A percentile compares a stretch with the other conserved stretches of the same genome.
Evolutionary conservation across 2,113 vertebrate genomes (phyloP).

Genomic region (Lota lota): DNA sequence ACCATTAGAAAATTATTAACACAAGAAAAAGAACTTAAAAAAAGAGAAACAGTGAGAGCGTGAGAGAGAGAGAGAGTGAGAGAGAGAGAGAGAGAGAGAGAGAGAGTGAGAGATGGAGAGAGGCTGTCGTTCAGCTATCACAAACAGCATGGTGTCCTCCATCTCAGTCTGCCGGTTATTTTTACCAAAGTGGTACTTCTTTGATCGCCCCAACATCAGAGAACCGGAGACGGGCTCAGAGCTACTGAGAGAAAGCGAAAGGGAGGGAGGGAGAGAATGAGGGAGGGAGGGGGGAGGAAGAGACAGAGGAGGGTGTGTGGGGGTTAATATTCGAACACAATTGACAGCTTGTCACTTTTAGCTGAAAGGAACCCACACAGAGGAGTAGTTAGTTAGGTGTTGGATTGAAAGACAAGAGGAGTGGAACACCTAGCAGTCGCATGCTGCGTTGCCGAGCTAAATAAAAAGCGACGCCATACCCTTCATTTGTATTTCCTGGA

Average conservation of each 20-base stretch:
- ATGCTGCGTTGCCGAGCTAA: slow-evolving; percentile 56
- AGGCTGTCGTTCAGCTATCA: too few species aligned
- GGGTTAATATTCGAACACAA: slow-evolving; percentile 68
- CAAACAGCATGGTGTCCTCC: slow-evolving; percentile 43
- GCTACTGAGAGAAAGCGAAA: slow-evolving; percentile 29
- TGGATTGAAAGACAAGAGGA: slow-evolving; percentile 27
- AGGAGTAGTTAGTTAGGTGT: slow-evolving; percentile 59
- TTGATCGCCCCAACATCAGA: slow-evolving; percentile 72
- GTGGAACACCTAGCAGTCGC: slow-evolving; percentile 34
- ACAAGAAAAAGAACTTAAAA: neutral
- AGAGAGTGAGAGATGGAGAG: slow-evolving; percentile 33
- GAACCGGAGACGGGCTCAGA: slow-evolving; percentile 50
- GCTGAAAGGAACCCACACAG: slow-evolving; percentile 48
- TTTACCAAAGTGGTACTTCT: slow-evolving; percentile 66
- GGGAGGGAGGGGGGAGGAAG: neutral
- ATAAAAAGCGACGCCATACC: slow-evolving; percentile 61
- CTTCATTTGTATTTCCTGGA: slow-evolving; percentile 40
- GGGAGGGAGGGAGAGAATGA: neutral
- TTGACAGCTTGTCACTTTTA: slow-evolving; percentile 74
- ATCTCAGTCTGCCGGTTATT: slow-evolving; percentile 59
- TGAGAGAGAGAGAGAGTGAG: slow-evolving; percentile 21
- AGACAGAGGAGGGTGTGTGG: neutral
- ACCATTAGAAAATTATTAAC: too few species aligned
- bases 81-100: slow-evolving; percentile 25
- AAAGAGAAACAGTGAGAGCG: slow-evolving; percentile 29